phyloP scores from a whole-genome alignment of 2,797 vertebrate species.

The Myripristis murdjan region DNA sequence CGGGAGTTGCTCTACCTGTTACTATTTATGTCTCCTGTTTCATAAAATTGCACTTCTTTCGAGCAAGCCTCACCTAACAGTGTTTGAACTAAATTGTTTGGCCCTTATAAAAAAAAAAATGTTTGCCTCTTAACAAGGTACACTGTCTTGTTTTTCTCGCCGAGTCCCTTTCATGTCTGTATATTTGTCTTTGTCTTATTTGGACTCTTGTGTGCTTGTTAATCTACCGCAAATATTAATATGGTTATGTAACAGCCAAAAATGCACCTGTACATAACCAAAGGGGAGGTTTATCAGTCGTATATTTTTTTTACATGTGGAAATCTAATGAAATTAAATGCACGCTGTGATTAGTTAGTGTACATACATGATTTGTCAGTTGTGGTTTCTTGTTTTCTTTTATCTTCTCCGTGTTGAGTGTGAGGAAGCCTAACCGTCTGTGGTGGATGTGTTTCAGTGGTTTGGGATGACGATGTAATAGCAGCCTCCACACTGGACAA shows the following conservation, averaged over 20 bases:
- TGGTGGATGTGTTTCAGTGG: not conserved
- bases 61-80: too few relatives aligned
- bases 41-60: not conserved
- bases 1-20: too few relatives aligned
- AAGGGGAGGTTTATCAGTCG: too few relatives aligned
- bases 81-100: not conserved
- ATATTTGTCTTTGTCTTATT: not conserved
- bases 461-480: constrained; percentile 37
- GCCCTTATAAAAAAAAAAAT: not conserved
- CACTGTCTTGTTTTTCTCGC: not conserved
- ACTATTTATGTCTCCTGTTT: too few relatives aligned
- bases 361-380: not conserved
- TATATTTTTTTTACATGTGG: too few relatives aligned
- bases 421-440: not conserved
- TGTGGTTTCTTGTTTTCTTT: not conserved
- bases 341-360: not conserved
- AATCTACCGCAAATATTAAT: too few relatives aligned
- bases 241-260: not conserved
- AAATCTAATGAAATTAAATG: too few relatives aligned
- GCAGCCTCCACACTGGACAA: not conserved
- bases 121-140: not conserved
- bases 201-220: not conserved
- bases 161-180: not conserved
- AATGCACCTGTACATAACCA: not conserved
- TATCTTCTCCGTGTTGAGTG: not conserved